Base-by-base conservation (phyloP, 2,888 invertebrate genomes). In the Notodonta ziczac region DNA sequence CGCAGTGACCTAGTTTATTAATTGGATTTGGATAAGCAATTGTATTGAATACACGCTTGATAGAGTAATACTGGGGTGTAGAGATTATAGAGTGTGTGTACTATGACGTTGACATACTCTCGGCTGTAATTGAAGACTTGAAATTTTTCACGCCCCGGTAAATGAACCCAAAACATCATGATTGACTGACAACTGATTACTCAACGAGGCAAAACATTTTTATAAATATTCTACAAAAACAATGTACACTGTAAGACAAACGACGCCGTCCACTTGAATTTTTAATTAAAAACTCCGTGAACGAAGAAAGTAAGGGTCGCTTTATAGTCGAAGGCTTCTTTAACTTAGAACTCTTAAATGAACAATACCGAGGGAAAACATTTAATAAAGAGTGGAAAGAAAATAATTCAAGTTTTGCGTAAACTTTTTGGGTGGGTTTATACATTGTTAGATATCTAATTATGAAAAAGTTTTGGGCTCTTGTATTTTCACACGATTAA, bases 11-110 rank as follows among this genome's bases (percentile, higher is more conserved):
- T 59, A 58, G 56, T 59, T 52, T 10, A 54, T 63, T 75, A 72
- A 75, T 75, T 68, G 70, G 57, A 58, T 75, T 75, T 59, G 57
- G 62, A 59, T 67, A 63, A 67, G 66, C 68, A 70, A 65, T 72
- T 65, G 60, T 63, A 39, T 63, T 65, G 57, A 35, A 16, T 24
- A 52, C 32, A 52, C 13, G 2, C 50, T 50, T 16, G 50, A 16
- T 46, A 46, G 46, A n/a, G 46, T 5, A 0, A 46, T 46, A n/a
- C 46, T 46, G 35, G 35, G 6, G n/a, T n/a, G 10, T 42, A 46
- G 46, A 10, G 46, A n/a, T n/a, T 13, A 10, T n/a, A 46, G n/a
- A 46, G n/a, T 46, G 13, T 46, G 4, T n/a, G 13, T 35, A 35
- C 35, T 35, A 35, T 35, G 4, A 35, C 1, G 7, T 35, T 35